A percentile compares a stretch with the other conserved stretches of the same genome.
phyloP scores from a whole-genome alignment of 2,888 invertebrate genomes.

The Stictocephala bisonia region DNA sequence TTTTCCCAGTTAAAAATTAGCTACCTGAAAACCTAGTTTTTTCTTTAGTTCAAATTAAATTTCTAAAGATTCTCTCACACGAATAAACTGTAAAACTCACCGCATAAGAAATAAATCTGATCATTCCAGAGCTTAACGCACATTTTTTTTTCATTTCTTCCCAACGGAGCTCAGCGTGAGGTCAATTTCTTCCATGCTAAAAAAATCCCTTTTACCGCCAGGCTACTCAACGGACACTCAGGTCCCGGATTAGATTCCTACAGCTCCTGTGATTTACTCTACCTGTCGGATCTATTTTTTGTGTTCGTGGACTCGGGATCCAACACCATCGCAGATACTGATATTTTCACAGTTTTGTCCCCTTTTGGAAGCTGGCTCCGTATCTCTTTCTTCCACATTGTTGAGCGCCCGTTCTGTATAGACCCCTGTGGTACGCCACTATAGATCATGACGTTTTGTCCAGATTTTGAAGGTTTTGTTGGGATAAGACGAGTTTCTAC shows the following conservation, averaged over 20 bases:
- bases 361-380: background rate
- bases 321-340: background rate
- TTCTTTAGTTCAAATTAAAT: too few species aligned
- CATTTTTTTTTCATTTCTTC: too few species aligned
- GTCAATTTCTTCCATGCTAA: slow-evolving; percentile 13
- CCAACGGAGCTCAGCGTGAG: too few species aligned
- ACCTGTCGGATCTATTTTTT: slow-evolving; percentile 35
- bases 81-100: too few species aligned
- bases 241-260: slow-evolving; percentile 25
- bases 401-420: background rate
- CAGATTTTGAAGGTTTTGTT: too few species aligned
- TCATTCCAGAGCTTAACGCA: too few species aligned
- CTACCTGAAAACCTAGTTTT: too few species aligned
- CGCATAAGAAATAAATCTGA: too few species aligned
- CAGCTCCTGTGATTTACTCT: slow-evolving; percentile 22
- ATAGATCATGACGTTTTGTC: too few species aligned
- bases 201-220: slow-evolving; percentile 28
- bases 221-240: slow-evolving; percentile 9
- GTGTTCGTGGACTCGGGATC: background rate
- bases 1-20: too few species aligned
- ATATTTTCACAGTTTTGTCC: slow-evolving; percentile 25
- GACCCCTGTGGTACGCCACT: background rate
- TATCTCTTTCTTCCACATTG: slow-evolving; percentile 11
- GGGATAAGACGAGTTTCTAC: too few species aligned
- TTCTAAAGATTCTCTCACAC: too few species aligned